Base-by-base conservation (phyloP, 2,888 invertebrate genomes). In the Chymomyza fuscimana region DNA sequence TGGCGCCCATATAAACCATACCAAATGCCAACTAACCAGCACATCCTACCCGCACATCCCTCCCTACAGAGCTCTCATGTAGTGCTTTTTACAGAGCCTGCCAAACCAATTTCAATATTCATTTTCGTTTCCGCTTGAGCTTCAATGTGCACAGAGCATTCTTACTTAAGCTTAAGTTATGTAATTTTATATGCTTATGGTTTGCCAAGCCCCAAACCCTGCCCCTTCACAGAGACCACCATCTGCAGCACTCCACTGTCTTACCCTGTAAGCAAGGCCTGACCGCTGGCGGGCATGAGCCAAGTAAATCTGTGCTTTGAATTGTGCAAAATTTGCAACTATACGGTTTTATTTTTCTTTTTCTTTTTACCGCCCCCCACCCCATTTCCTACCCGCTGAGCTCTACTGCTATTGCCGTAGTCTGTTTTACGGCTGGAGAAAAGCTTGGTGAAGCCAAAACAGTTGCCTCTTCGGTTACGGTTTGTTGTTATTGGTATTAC, bases 81-180 rank as follows among this genome's bases (percentile, higher is more conserved):
- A 75, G 32, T 32, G 32, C 78, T 46, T 46, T 46, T 46, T 46
- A 46, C 40, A 73, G 73, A 10, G 40, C 40, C 80, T 86, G 86
- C 86, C 85, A 87, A 86, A 81, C 76, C 85, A 87, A 87, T 87
- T 87, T 87, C 79, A 85, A 87, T 87, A 87, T 86, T 86, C 80
- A 85, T 87, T 81, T 83, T 82, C 73, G 72, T 75, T 76, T 77
- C 72, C 77, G 74, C 77, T 71, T 67, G 60, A 72, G 82, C 72
- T 71, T 79, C 77, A 81, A 76, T 75, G 77, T 77, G 69, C 72
- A 77, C 63, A 79, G 72, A 74, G 32, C 51, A 75, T 75, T 80
- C 69, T 74, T 77, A 73, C 76, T 81, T 81, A 79, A 82, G 78
- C 78, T 82, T 78, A 74, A 76, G 72, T 79, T 78, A 80, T 80